Conservation (phyloP, 2,888 invertebrate species). For the Miltochrista miniata region DNA sequence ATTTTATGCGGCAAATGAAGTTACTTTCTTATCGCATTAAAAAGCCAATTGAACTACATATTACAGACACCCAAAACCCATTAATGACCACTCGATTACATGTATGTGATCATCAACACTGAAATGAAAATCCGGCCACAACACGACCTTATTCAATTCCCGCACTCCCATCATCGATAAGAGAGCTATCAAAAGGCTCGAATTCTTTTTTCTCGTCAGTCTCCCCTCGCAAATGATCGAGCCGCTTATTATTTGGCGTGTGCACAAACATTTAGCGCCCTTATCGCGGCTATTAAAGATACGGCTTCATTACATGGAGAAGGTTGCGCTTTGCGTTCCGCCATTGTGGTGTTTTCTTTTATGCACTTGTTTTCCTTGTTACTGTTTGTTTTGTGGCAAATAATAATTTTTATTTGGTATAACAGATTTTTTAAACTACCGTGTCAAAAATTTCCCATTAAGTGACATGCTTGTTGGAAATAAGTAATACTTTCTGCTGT, state of each 20-base stretch:
- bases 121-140: slow-evolving; percentile 24
- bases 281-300: slow-evolving; percentile 81
- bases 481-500: no score
- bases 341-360: slow-evolving; percentile 35
- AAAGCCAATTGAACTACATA: background rate
- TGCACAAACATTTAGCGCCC: slow-evolving; percentile 81
- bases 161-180: slow-evolving; percentile 60
- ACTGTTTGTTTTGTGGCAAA: slow-evolving; percentile 21
- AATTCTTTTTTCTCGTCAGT: slow-evolving; percentile 62
- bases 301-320: slow-evolving; percentile 77
- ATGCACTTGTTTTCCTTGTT: slow-evolving; percentile 37
- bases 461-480: no score
- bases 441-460: no score
- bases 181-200: slow-evolving; percentile 52
- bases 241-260: slow-evolving; percentile 82
- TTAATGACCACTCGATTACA: slow-evolving; percentile 16
- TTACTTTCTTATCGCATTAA: background rate
- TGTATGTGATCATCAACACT: slow-evolving; percentile 21
- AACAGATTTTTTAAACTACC: no score
- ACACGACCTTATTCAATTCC: slow-evolving; percentile 64
- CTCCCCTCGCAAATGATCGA: slow-evolving; percentile 77
- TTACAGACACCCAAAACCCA: slow-evolving; percentile 8
- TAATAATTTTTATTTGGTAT: slow-evolving; percentile 10
- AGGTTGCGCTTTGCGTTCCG: slow-evolving; percentile 26
- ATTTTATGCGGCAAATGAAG: background rate